A percentile compares a stretch with the other conserved stretches of the same genome.
Conservation (phyloP, 2,113 vertebrate species). For the Tenrec ecaudatus region DNA sequence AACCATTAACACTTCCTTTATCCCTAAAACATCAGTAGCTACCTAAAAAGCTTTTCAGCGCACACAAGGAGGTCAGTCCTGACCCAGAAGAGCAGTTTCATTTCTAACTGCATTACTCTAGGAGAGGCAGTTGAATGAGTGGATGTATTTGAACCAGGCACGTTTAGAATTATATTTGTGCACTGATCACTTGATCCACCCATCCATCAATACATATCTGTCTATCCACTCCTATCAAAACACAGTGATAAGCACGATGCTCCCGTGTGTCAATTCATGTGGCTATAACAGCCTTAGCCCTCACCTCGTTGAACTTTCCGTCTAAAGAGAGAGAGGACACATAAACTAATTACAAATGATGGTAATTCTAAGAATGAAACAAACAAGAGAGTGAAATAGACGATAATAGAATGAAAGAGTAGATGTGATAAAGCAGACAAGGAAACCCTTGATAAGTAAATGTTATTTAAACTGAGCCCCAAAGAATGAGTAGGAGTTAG, state of each 20-base stretch:
- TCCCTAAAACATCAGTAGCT: background rate
- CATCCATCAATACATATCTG: no score
- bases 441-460: background rate
- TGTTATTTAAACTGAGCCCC: background rate
- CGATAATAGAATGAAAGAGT: background rate
- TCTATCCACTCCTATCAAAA: background rate
- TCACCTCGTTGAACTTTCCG: background rate
- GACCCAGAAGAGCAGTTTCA: background rate
- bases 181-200: background rate
- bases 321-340: background rate
- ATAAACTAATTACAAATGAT: background rate
- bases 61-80: background rate
- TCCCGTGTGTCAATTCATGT: background rate
- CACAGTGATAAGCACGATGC: background rate
- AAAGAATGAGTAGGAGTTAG: background rate
- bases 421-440: background rate
- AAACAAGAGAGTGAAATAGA: background rate
- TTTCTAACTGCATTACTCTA: slow-evolving; percentile 21
- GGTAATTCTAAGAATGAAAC: slow-evolving; percentile 2
- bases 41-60: background rate
- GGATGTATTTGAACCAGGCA: background rate
- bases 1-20: background rate
- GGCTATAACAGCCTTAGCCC: background rate
- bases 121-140: background rate
- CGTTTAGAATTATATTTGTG: background rate